These are phyloP conservation scores for Lytechinus pictus DNA, from an alignment of 35 echinoderm and acorn worm genomes.

Conservation along the genomic window DNA sequence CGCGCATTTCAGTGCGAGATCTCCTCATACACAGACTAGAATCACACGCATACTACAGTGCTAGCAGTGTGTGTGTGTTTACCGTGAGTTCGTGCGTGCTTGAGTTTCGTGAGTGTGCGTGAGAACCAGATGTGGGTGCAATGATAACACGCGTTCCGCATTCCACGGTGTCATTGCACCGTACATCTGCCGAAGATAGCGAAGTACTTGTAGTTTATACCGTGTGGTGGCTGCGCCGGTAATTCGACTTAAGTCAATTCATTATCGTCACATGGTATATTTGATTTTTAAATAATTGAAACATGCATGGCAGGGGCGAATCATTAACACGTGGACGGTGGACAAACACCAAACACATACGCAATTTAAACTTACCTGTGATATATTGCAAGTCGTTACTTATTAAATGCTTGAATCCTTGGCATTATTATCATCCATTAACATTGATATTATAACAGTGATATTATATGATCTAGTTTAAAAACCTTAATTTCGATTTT, in stretches of 20 bases:
- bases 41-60: background rate
- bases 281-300: background rate
- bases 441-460: no score
- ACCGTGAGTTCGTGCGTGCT: background rate
- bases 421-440: no score
- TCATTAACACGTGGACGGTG: background rate
- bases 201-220: background rate
- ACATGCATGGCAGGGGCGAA: background rate
- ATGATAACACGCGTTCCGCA: conserved; percentile 9
- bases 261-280: background rate
- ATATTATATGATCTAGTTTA: no score
- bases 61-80: background rate
- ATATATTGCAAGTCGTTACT: no score
- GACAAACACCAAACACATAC: background rate
- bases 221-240: background rate
- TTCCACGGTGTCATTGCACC: background rate
- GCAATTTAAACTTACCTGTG: no score
- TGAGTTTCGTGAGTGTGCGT: background rate
- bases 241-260: background rate
- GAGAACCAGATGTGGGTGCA: background rate
- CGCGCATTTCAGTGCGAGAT: background rate
- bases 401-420: no score
- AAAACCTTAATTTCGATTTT: no score
- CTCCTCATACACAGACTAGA: background rate
- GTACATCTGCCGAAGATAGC: background rate